Evolutionary conservation across 2,888 invertebrate species (phyloP).

Genomic region (Calameuta filiformis): DNA sequence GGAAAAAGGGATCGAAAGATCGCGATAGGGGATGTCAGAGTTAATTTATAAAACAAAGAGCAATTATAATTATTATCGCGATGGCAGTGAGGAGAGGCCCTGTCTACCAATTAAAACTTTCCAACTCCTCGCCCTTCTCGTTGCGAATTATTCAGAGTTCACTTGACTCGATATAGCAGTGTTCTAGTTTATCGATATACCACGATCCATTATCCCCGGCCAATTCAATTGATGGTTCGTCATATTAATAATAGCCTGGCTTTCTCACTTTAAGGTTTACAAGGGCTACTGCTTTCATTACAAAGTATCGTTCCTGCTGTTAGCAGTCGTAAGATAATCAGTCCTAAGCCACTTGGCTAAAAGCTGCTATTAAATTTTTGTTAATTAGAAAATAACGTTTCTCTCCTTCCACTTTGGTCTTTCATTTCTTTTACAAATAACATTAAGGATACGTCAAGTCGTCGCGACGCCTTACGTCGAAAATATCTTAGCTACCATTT

Average conservation of each 20-base stretch:
- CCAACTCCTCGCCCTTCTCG: slow-evolving; percentile 29
- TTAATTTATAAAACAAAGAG: slow-evolving; percentile 55
- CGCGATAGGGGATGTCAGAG: slow-evolving; percentile 13
- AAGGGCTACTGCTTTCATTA: background rate
- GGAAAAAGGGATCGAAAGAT: background rate
- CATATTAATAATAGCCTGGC: background rate
- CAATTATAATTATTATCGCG: slow-evolving; percentile 48
- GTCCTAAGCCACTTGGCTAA: background rate
- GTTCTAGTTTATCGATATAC: background rate
- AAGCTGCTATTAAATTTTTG: background rate
- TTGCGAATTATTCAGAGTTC: background rate
- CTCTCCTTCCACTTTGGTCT: background rate
- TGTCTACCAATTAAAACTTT: slow-evolving; percentile 51
- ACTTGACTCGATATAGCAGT: background rate
- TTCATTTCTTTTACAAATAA: background rate
- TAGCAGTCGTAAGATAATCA: background rate
- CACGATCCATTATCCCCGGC: background rate
- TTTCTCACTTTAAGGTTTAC: background rate
- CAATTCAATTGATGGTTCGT: background rate
- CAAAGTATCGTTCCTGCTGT: background rate
- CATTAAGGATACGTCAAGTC: background rate
- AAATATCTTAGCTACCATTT: no score
- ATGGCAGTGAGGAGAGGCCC: slow-evolving; percentile 25
- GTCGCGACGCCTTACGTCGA: no score
- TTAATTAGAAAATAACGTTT: background rate